phyloP scores from a whole-genome alignment of 2,113 vertebrate species.

The Mirza zaza region DNA sequence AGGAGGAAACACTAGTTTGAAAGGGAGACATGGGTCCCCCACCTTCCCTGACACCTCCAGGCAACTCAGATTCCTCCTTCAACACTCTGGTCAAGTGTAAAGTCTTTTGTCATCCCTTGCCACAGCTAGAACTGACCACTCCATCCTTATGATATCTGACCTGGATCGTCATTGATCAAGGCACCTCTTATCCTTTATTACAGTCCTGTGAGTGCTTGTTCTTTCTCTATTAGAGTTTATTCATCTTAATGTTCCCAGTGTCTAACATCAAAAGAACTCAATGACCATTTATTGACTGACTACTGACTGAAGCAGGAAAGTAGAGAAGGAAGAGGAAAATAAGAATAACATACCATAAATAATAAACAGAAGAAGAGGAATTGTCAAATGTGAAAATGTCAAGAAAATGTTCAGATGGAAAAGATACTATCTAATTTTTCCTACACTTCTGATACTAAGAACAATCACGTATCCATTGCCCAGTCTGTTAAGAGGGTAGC shows the following conservation, averaged over 20 bases:
- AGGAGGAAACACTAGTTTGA: background rate
- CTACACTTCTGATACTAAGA: background rate
- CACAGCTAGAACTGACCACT: background rate
- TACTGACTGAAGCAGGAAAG: background rate
- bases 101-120: background rate
- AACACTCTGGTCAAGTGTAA: background rate
- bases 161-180: background rate
- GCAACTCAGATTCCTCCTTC: background rate
- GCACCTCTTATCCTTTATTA: background rate
- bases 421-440: background rate
- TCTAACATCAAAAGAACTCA: background rate
- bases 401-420: background rate
- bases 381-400: background rate
- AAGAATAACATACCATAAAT: background rate
- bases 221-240: background rate
- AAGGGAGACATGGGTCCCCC: background rate
- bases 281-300: background rate
- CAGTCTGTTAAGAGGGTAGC: background rate
- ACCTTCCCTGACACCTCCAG: too few species aligned
- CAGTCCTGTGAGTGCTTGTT: background rate
- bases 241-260: background rate
- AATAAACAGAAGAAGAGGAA: background rate
- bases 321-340: background rate
- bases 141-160: background rate
- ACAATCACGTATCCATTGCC: rapidly evolving